Conservation (phyloP, 35 echinoderm and acorn worm genomes). For the Amphiura filiformis region DNA sequence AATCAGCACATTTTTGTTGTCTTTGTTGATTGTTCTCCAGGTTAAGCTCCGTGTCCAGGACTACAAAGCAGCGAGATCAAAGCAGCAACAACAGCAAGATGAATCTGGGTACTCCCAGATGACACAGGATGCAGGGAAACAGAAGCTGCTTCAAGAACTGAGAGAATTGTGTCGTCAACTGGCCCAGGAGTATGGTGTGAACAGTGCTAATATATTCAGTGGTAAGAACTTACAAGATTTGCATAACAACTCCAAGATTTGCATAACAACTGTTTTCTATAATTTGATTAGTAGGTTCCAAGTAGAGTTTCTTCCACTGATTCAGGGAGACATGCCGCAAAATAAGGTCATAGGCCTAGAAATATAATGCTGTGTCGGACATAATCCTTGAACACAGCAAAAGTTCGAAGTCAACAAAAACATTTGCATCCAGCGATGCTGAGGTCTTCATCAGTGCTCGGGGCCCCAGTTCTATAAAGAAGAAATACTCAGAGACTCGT, state of each 20-base stretch:
- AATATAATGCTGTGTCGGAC: too few relatives aligned
- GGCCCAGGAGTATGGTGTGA: slow-evolving; percentile 67
- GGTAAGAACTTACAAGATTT: slow-evolving; percentile 26
- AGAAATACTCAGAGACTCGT: too few relatives aligned
- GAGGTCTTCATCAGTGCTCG: too few relatives aligned
- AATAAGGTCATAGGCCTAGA: too few relatives aligned
- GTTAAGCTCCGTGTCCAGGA: slow-evolving; percentile 60
- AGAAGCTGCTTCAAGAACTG: slow-evolving; percentile 67
- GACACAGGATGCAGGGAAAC: slow-evolving; percentile 21
- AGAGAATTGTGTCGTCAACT: slow-evolving; percentile 55
- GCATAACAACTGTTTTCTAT: background rate
- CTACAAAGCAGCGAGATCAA: slow-evolving; percentile 41
- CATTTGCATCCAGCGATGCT: too few relatives aligned
- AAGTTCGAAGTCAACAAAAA: too few relatives aligned
- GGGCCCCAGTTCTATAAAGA: too few relatives aligned
- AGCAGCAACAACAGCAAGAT: slow-evolving; percentile 21
- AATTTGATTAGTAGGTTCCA: background rate
- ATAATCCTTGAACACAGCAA: too few relatives aligned
- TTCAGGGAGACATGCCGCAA: too few relatives aligned
- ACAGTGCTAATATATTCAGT: slow-evolving; percentile 76
- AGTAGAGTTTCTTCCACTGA: too few relatives aligned
- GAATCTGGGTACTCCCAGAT: background rate
- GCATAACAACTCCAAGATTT: background rate
- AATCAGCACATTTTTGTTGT: too few relatives aligned
- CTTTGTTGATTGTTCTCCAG: slow-evolving; percentile 14